phyloP scores from a whole-genome alignment of 2,113 vertebrate genomes.

The Tylochromis polylepis region DNA sequence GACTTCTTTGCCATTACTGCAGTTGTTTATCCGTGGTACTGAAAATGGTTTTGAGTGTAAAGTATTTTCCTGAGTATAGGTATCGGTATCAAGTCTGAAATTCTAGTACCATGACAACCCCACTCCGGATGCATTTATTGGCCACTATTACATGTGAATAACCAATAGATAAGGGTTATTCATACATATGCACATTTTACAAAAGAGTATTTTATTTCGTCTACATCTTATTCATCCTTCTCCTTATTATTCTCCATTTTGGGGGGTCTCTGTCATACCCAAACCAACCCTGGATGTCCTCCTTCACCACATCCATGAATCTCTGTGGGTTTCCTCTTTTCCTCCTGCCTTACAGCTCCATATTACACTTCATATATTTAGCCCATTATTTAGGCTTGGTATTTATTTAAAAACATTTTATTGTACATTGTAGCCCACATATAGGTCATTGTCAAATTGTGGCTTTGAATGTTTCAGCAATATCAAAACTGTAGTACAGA shows the following conservation, averaged over 20 bases:
- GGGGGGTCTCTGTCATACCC: not conserved
- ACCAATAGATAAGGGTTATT: too few species aligned
- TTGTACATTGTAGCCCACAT: not conserved
- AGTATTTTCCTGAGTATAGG: not conserved
- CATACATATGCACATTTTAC: not conserved
- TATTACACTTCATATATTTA: not conserved
- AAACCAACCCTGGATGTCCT: not conserved
- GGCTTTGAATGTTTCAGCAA: not conserved
- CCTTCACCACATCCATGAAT: not conserved
- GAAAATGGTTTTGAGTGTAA: too few species aligned
- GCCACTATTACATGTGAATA: not conserved
- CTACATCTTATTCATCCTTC: not conserved
- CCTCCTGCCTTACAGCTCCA: not conserved
- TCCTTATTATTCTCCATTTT: too few species aligned
- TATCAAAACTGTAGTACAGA: not conserved
- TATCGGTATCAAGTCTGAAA: not conserved
- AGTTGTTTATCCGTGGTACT: too few species aligned
- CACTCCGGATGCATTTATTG: not conserved
- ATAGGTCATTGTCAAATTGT: not conserved
- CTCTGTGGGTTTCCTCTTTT: not conserved
- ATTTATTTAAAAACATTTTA: not conserved
- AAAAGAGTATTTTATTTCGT: not conserved
- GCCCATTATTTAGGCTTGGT: not conserved
- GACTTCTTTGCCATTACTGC: too few species aligned
- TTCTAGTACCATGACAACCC: not conserved